phyloP scores from a whole-genome alignment of 2,888 invertebrate genomes.

The Pseudoips prasinana region DNA sequence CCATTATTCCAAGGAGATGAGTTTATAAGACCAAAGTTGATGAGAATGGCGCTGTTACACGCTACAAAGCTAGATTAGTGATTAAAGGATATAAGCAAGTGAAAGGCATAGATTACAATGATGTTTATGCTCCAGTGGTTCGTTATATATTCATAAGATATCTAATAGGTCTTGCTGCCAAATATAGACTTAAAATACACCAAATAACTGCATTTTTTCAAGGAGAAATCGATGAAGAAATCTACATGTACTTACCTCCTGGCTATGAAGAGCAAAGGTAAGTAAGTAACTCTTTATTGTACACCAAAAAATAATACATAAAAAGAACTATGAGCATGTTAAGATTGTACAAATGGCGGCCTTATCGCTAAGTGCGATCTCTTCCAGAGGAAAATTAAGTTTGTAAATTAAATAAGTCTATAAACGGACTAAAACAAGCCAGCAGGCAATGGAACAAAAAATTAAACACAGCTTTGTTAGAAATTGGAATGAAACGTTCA shows the following conservation, averaged over 20 bases:
- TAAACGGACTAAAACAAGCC: constrained; percentile 14
- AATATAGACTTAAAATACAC: constrained; percentile 7
- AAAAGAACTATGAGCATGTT: no score
- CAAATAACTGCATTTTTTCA: constrained; percentile 14
- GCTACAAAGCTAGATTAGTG: constrained; percentile 11
- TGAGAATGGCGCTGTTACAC: background rate
- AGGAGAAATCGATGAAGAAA: constrained; percentile 12
- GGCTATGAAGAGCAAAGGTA: constrained; percentile 3
- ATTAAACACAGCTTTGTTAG: no score
- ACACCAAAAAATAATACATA: no score
- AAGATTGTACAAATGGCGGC: no score
- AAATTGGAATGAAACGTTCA: background rate
- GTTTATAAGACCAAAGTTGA: constrained; percentile 1
- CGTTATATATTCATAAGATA: constrained; percentile 6
- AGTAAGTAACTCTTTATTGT: no score
- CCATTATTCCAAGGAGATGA: constrained; percentile 2
- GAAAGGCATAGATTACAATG: no score
- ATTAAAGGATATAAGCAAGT: constrained; percentile 10
- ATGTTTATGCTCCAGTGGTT: constrained; percentile 4
- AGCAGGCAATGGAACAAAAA: no score
- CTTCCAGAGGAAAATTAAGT: no score
- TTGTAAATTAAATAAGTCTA: no score
- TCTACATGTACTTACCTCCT: constrained; percentile 11
- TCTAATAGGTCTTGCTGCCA: constrained; percentile 7
- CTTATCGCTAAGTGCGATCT: no score